Base-by-base conservation (phyloP, 2,113 vertebrate genomes). In the Tachycineta bicolor region DNA sequence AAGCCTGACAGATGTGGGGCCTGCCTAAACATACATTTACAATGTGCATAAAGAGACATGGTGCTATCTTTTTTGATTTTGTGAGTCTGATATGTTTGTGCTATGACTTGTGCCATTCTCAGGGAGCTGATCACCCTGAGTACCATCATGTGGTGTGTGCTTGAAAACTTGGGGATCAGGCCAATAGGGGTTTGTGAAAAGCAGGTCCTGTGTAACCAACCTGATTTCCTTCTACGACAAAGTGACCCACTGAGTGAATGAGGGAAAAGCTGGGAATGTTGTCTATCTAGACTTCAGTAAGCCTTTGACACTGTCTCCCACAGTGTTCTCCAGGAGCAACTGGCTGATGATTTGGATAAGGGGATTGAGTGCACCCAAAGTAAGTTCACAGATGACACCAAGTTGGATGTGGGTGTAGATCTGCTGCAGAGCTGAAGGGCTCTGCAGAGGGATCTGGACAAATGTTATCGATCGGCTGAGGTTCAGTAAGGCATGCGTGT, bases 91-190 rank as follows among this genome's bases (percentile, higher is more conserved):
- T 56, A 34, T 12, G 8, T n/a, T 53, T 83, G 8, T 53, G 33
- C 46, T 56, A 10, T 37, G 56, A 46, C 25, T 70, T n/a, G 10
- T 47, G 33, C 25, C 24, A 19, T 25, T 62, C n/a, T 68, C 14
- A 18, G 31, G 62, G 39, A 75, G n/a, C 24, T 17, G 16, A 29
- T 52, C n/a, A n/a, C 41, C 46, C 39, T 39, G 28, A 25, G 39
- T n/a, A 23, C 33, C 46, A 29, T 21, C 46, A 46, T 0, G 0
- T 34, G 6, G 21, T 15, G 37, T 1, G 3, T 46, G 24, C 11
- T 59, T 21, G 9, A 41, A 21, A 47, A 2, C 7, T 9, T 15
- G 53, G 18, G 19, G 24, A 29, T 46, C 28, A 68, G 53, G 20
- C 28, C 69, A 53, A 12, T 3, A 22, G n/a, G 46, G 20, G 24